Evolutionary conservation across 2,888 invertebrate genomes (phyloP).

Genomic region (Gandaritis pyraliata): DNA sequence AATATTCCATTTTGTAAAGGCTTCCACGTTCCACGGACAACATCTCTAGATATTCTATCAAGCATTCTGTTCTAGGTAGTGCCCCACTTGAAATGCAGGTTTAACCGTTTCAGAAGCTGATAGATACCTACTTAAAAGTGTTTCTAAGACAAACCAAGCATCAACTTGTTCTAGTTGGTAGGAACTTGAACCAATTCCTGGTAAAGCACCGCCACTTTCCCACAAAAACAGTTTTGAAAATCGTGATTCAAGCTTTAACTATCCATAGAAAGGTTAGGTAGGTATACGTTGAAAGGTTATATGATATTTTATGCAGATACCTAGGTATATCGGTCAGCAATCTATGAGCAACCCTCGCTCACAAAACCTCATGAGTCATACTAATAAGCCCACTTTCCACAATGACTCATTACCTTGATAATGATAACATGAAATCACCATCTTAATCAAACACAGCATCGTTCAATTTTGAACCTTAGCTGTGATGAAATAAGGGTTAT

Average conservation of each 20-base stretch:
- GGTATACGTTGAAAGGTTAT: constrained; percentile 1
- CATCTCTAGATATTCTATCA: too few species aligned
- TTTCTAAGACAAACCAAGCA: too few species aligned
- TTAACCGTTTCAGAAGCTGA: too few species aligned
- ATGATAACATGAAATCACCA: constrained; percentile 58
- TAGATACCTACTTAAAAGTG: too few species aligned
- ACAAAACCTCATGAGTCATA: constrained; percentile 62
- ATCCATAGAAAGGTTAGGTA: background rate
- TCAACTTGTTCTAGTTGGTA: too few species aligned
- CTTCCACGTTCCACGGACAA: too few species aligned
- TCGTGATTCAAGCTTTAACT: background rate
- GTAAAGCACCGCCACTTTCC: too few species aligned
- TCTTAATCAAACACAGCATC: constrained; percentile 19
- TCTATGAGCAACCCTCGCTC: constrained; percentile 41
- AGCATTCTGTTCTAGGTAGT: too few species aligned
- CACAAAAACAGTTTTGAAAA: background rate
- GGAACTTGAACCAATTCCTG: too few species aligned
- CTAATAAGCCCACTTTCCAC: constrained; percentile 67
- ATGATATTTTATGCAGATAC: constrained; percentile 3
- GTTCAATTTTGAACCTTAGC: constrained; percentile 48
- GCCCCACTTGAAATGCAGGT: too few species aligned
- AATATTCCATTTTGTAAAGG: too few species aligned
- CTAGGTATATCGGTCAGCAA: constrained; percentile 34
- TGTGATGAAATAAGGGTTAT: constrained; percentile 35
- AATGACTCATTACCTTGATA: constrained; percentile 78